Evolutionary conservation across 1,140 invertebrate genomes (phyloP).

Genomic region (Drosophila mayri): DNA sequence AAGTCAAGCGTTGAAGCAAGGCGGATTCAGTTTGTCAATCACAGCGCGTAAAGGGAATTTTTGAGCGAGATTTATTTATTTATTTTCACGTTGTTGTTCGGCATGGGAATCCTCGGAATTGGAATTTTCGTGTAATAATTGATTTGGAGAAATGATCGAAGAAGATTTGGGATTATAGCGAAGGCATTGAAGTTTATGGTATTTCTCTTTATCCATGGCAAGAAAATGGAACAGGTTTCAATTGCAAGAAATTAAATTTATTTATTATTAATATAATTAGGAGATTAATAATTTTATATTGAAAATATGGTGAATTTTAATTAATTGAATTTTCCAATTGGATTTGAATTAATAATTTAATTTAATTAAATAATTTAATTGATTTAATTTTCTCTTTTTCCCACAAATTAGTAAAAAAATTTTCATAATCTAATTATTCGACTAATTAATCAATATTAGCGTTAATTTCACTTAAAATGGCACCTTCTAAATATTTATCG

Average conservation of each 20-base stretch:
- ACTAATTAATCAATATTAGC: no score
- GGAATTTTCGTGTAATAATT: constrained; percentile 39
- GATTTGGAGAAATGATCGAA: constrained; percentile 35
- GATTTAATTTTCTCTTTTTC: no score
- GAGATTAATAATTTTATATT: background rate
- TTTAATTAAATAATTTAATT: no score
- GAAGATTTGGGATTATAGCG: constrained; percentile 12
- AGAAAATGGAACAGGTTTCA: background rate
- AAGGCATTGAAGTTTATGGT: constrained; percentile 7
- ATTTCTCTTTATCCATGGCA: background rate
- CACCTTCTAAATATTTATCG: background rate
- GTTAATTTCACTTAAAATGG: background rate
- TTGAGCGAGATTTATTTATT: constrained; percentile 34
- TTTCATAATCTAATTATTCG: no score
- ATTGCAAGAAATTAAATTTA: background rate
- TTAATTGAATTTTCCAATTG: background rate
- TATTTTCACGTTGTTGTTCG: background rate
- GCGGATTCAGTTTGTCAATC: constrained; percentile 45
- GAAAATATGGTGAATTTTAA: background rate
- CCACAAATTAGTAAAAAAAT: no score
- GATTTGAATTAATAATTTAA: background rate
- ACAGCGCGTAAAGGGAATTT: constrained; percentile 20
- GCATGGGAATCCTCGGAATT: constrained; percentile 21
- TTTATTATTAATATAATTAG: background rate
- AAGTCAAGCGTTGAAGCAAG: constrained; percentile 27